Conservation (phyloP, 2,113 vertebrate genomes). For the Caracal caracal region DNA sequence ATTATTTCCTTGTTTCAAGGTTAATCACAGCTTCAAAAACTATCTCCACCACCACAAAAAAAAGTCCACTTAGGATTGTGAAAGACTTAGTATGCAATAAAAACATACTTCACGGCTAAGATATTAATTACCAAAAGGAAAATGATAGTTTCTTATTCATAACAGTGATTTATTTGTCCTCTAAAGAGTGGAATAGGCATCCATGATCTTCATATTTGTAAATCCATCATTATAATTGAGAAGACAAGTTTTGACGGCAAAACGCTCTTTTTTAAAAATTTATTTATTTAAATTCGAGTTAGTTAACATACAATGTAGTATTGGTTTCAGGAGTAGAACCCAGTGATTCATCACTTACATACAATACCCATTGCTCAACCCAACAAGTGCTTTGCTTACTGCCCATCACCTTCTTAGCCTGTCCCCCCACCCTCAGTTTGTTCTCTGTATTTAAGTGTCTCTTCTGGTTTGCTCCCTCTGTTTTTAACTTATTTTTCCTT, state of each 20-base stretch:
- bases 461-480: too few relatives aligned
- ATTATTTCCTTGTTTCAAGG: conserved; percentile 36
- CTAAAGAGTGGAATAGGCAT: not conserved
- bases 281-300: too few relatives aligned
- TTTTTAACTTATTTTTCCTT: too few relatives aligned
- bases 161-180: not conserved
- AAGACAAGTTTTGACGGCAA: not conserved
- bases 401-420: too few relatives aligned
- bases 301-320: too few relatives aligned
- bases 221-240: not conserved
- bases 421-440: too few relatives aligned
- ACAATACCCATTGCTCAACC: too few relatives aligned
- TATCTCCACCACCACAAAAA: not conserved
- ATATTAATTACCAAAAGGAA: not conserved
- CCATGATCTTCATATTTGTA: not conserved
- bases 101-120: not conserved
- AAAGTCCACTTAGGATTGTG: not conserved
- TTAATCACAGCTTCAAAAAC: conserved; percentile 32
- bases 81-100: conserved; percentile 14
- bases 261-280: not conserved
- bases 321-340: too few relatives aligned
- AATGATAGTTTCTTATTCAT: not conserved
- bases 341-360: too few relatives aligned
- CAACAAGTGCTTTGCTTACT: too few relatives aligned
- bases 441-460: too few relatives aligned